These are phyloP conservation scores for Crocidura indochinensis DNA, from an alignment of 2,797 vertebrate genomes.

Conservation along the genomic window DNA sequence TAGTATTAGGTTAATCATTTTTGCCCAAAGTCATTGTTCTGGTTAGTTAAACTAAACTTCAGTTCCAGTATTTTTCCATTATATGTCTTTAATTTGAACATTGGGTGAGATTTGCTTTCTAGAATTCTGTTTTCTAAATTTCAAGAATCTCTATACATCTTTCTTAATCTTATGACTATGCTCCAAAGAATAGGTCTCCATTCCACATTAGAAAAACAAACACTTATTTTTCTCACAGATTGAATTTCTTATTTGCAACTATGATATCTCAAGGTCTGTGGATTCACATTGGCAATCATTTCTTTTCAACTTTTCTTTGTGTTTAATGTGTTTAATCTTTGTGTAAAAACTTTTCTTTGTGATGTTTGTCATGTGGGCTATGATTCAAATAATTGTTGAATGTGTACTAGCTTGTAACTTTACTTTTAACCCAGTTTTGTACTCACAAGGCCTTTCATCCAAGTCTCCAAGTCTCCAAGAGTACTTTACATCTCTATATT, in stretches of 20 bases:
- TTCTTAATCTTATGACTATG: slow-evolving; percentile 24
- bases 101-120: neutral
- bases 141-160: neutral
- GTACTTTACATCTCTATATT: slow-evolving; percentile 61
- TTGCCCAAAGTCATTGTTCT: neutral
- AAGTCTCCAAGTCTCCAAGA: slow-evolving; percentile 29
- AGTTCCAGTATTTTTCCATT: slow-evolving; percentile 32
- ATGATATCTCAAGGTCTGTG: neutral
- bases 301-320: slow-evolving; percentile 40
- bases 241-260: slow-evolving; percentile 21
- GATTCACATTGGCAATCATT: neutral
- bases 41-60: slow-evolving; percentile 44
- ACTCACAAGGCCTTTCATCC: slow-evolving; percentile 29
- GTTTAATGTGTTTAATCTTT: slow-evolving; percentile 68
- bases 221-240: neutral
- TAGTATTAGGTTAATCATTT: neutral
- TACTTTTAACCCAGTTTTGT: slow-evolving; percentile 17
- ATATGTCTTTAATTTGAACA: slow-evolving; percentile 53
- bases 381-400: slow-evolving; percentile 66
- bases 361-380: slow-evolving; percentile 51
- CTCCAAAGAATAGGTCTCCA: slow-evolving; percentile 16
- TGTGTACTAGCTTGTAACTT: slow-evolving; percentile 37
- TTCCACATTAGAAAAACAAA: neutral
- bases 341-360: too few relatives aligned
- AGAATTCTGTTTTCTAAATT: slow-evolving; percentile 59